Base-by-base conservation (phyloP, 2,888 invertebrate genomes). In the Hesperia comma region DNA sequence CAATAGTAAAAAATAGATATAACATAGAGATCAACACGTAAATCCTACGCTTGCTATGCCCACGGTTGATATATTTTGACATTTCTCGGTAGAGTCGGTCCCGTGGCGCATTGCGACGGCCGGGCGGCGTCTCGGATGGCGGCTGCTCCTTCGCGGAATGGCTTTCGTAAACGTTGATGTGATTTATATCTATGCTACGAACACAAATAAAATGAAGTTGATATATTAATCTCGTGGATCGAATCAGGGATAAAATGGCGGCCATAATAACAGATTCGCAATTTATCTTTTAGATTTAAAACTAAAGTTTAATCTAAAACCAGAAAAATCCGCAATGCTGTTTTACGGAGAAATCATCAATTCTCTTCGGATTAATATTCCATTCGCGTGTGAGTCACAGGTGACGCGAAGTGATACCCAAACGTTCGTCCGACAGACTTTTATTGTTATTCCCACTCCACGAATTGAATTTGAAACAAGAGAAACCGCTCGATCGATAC, bases 381-480 rank as follows among this genome's bases (percentile, higher is more conserved):
- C 69, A 72, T 74, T 71, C 90, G 89, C 90, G 91, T 89, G 79
- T 70, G 72, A 77, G 82, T 78, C 84, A 81, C 92, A 92, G 90
- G 91, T 90, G 90, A 84, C 84, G 78, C 80, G 72, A 70, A 70
- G 79, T 74, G 74, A 88, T 86, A 90, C 84, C 82, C 81, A 80
- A 77, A 21, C 43, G 14, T 41, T 62, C 64, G 60, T 43, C 58
- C 79, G 81, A 79, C 79, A 76, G 83, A n/a, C n/a, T 90, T 91
- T 91, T 91, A 91, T 91, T 90, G 90, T 92, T 89, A 84, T 85
- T 84, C 83, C 87, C 91, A 90, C 91, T 92, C 83, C 85, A 87
- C 84, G 91, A 90, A 92, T 91, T 92, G 92, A 92, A 92, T 92
- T 90, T 87, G 83, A 90, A 91, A 88, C 84, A 87, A 84, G 85